These are phyloP conservation scores for Scalopus aquaticus DNA, from an alignment of 2,113 vertebrate species.

Conservation along the genomic window DNA sequence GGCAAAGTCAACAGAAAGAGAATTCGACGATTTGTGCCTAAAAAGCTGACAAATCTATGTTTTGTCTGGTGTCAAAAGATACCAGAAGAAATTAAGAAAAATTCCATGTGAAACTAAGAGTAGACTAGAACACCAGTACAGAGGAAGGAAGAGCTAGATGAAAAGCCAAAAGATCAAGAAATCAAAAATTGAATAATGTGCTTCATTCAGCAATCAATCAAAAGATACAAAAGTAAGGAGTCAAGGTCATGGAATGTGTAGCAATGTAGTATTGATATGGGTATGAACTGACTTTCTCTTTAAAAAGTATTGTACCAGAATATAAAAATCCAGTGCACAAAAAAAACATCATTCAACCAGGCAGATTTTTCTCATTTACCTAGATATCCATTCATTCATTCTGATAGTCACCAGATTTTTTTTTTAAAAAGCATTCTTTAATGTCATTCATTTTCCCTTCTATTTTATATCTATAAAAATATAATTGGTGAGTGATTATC, in stretches of 20 bases:
- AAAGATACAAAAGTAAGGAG: background rate
- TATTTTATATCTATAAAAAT: background rate
- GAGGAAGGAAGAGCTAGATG: background rate
- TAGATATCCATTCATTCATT: background rate
- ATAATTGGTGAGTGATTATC: background rate
- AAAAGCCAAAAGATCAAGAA: background rate
- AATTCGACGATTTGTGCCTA: background rate
- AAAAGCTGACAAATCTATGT: background rate
- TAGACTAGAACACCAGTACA: background rate
- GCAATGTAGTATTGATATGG: background rate
- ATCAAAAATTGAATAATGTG: background rate
- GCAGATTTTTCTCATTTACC: background rate
- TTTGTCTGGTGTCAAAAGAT: background rate
- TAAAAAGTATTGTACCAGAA: background rate
- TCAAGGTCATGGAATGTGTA: background rate
- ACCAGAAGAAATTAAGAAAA: background rate
- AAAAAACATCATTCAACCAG: background rate
- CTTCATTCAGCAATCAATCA: background rate
- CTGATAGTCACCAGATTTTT: background rate
- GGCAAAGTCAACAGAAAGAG: conserved; percentile 18
- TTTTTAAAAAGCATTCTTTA: background rate
- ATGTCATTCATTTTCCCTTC: background rate
- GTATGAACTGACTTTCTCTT: background rate
- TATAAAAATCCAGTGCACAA: background rate
- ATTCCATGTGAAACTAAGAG: background rate